Base-by-base conservation (phyloP, 1,140 invertebrate genomes). In the Geopemphigus sp. region DNA sequence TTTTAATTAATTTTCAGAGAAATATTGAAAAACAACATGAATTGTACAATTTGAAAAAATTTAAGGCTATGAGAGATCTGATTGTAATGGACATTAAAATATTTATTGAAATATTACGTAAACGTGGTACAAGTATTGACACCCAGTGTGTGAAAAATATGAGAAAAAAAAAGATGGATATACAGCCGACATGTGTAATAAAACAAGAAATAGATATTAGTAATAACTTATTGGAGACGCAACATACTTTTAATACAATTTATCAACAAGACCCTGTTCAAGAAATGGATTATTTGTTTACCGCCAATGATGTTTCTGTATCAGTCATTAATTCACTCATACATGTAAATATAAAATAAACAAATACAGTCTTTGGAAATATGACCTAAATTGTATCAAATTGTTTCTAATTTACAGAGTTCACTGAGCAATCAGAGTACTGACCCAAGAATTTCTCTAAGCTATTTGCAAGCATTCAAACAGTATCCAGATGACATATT, bases 1-100 rank as follows among this genome's bases (percentile, higher is more conserved):
- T 54, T 50, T 72, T 11, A n/a, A 54, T 50, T 54, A 12, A 29
- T 53, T 72, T 29, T 5, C 3, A 78, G 74, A 50, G 0, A 5
- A 57, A 78, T 2, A 63, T 78, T 50, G 54, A 78, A 50, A 78
- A 47, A 47, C 74, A 78, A 29, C 39, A 63, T 19, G 74, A 61
- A 63, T 4, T 78, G 15, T 14, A 63, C 14, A 63, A 61, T 6
- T 10, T 39, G 22, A 78, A 78, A 53, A 78, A 78, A 78, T 78
- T 29, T 5, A 78, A 61, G 4, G 45, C 57, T 0, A 78, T 78
- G 74, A 50, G 74, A 19, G 74, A 78, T 47, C 26, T 78, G 11
- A 78, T 78, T 24, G 57, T 78, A 24, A 26, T 6, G 24, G 26
- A 63, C 19, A 78, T 78, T 61, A 78, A 78, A 61, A 12, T 50